Base-by-base conservation (phyloP, 2,888 invertebrate genomes). In the Netelia inedita region DNA sequence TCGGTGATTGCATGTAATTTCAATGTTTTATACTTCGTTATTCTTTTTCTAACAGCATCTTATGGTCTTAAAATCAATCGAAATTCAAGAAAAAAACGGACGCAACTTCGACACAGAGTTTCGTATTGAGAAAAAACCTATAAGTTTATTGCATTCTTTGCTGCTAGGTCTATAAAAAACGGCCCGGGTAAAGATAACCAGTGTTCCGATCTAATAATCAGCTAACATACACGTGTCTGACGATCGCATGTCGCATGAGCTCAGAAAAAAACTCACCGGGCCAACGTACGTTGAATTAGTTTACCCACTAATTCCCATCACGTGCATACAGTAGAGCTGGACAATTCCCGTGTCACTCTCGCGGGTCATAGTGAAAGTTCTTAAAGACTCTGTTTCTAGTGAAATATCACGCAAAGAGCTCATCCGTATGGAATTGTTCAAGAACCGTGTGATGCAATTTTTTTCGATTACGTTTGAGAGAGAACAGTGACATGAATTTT, bases 311-410 rank as follows among this genome's bases (percentile, higher is more conserved):
- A 92, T 92, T 92, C 91, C 71, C 86, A 83, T 89, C 92, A 91
- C 91, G 92, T 86, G 57, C 86, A 41, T 28, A 21, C 6, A 2
- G 57, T 43, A 68, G 69, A 78, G 23, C 23, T 1, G 28, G 21
- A 23, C 21, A 61, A 61, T 11, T 61, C 35, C 59, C 72, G 63
- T 63, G 63, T 83, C 83, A 81, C 81, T 88, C 80, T 87, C 86
- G 83, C 87, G 83, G 84, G 88, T 90, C 88, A 59, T 87, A 92
- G 93, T 93, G 93, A 93, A 93, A 93, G 93, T 93, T 85, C 82
- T 88, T 81, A 82, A 80, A 79, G 79, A 87, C 79, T 80, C 72
- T 6, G 61, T 82, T 85, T 88, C 89, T 88, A 78, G 65, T 79
- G 61, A 90, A 92, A 89, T 91, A 90, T 57, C 74, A 50, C 68